Base-by-base conservation (phyloP, 2,797 vertebrate genomes). In the Pangasius djambal region DNA sequence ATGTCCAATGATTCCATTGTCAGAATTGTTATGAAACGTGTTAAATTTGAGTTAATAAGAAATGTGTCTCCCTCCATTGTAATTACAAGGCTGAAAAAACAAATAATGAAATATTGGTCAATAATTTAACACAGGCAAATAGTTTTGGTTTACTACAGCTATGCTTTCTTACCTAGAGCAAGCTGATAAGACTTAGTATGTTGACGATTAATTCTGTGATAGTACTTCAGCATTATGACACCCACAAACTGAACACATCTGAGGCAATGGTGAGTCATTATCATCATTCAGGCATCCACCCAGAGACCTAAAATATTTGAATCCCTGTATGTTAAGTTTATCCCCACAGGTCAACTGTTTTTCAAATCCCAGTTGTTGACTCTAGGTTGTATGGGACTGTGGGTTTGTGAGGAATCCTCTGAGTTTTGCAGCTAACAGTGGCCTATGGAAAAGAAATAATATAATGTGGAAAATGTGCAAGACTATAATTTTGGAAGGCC, bases 1-100 rank as follows among this genome's bases (percentile, higher is more conserved):
- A 79, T 79, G 77, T 22, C 52, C 16, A 79, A 34, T 57, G 77
- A 79, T 57, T 79, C 77, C 77, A 79, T 20, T 7, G 77, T 79
- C 16, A 79, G 52, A 34, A 79, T 34, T 9, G 16, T 12, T 8
- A 34, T 79, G 10, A 82, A 82, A 40, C 34, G 31, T 40, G 55
- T 40, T 40, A 82, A 25, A 61, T 61, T 61, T 2, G 22, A 15
- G 44, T 83, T 83, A 28, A 7, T 22, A 15, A 25, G 4, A 83
- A 13, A 61, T 15, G 18, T 40, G 4, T 61, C 12, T 40, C 1
- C 20, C 5, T 1, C 18, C 52, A 57, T 81, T 57, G 7, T 55
- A 20, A 10, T 1, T 55, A 9, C 15, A 34, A 34, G 16, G 3
- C 50, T n/a, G 4, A 74, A 74, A 25, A 34, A 79, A 55, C 10